Evolutionary conservation across 2,113 vertebrate genomes (phyloP).

Genomic region (Dromas ardeola): DNA sequence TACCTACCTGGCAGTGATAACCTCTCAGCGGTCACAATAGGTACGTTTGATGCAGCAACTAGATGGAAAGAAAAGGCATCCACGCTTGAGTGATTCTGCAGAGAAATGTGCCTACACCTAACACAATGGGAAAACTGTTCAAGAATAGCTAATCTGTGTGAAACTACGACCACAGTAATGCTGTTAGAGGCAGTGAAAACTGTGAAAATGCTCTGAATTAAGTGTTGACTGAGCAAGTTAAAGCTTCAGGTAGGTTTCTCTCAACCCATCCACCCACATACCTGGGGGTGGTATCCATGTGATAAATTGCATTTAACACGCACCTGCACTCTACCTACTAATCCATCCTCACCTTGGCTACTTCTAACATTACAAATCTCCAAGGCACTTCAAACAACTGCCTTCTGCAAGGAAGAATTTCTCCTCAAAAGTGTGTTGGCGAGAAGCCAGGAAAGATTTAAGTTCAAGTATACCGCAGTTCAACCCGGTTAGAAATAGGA

Average conservation of each 20-base stretch:
- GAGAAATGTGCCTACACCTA: neutral
- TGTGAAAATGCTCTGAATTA: conserved; percentile 32
- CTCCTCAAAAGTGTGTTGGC: neutral
- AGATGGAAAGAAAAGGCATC: conserved; percentile 14
- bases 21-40: neutral
- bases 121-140: conserved; percentile 14
- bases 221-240: conserved; percentile 30
- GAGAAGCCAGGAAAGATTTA: neutral
- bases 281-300: neutral
- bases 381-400: neutral
- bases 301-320: conserved; percentile 44
- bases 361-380: conserved; percentile 1
- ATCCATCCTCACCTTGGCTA: conserved; percentile 25
- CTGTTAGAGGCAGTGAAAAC: neutral
- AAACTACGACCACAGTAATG: neutral
- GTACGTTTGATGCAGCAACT: neutral
- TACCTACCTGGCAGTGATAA: neutral
- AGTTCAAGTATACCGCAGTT: neutral
- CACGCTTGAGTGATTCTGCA: neutral
- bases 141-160: conserved; percentile 8
- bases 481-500: neutral
- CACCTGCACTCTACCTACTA: conserved; percentile 25
- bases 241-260: conserved; percentile 12
- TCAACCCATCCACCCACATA: neutral
- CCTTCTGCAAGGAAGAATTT: neutral